These are phyloP conservation scores for Nasonia vitripennis DNA, from an alignment of 1,140 invertebrate species.

Conservation along the genomic window DNA sequence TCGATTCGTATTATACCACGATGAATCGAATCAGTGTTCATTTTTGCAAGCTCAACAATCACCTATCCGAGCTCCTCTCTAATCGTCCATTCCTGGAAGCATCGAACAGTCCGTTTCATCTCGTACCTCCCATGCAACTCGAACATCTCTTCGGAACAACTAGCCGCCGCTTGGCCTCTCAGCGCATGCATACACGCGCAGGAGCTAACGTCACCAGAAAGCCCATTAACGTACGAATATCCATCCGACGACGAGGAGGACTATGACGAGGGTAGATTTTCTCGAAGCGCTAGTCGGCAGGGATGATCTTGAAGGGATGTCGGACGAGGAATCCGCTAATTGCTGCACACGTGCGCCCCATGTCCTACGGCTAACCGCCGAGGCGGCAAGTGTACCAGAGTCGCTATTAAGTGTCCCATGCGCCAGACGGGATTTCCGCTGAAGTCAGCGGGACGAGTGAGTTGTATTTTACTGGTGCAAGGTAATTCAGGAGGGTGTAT, in stretches of 20 bases:
- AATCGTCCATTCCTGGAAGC: background rate
- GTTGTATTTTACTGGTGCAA: background rate
- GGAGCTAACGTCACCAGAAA: background rate
- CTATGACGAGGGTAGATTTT: slow-evolving; percentile 28
- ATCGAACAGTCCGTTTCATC: background rate
- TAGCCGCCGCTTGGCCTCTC: background rate
- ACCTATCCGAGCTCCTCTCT: background rate
- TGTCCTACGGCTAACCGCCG: background rate
- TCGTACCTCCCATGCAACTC: background rate
- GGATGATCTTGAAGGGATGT: slow-evolving; percentile 23
- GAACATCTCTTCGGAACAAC: background rate
- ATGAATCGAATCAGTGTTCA: no score
- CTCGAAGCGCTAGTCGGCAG: background rate
- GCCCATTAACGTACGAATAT: slow-evolving; percentile 24
- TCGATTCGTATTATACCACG: background rate
- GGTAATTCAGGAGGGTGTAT: background rate
- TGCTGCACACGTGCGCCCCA: slow-evolving; percentile 6
- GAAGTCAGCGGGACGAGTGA: background rate
- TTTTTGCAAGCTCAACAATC: no score
- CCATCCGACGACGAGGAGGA: background rate
- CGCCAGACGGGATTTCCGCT: background rate
- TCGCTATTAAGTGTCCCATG: slow-evolving; percentile 8
- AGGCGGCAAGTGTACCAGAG: background rate
- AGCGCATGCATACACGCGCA: no score
- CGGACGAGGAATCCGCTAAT: slow-evolving; percentile 32